A percentile compares a stretch with the other conserved stretches of the same genome.
phyloP scores from a whole-genome alignment of 1,140 invertebrate species.

The Thaumetopoea pityocampa region DNA sequence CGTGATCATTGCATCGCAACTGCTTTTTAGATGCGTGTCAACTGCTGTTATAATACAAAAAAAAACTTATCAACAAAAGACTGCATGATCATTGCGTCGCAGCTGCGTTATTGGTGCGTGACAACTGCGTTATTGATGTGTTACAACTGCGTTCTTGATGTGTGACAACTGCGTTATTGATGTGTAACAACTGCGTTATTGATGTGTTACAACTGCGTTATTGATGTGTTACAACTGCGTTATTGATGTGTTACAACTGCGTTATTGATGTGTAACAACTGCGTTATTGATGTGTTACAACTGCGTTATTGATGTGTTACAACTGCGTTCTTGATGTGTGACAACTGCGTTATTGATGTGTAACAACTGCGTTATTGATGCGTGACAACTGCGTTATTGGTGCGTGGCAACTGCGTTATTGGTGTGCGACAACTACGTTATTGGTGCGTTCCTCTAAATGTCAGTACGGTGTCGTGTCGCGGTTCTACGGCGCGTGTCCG shows the following conservation, averaged over 20 bases:
- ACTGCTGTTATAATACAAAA: not conserved
- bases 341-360: not conserved
- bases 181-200: too few relatives aligned
- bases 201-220: too few relatives aligned
- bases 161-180: not conserved
- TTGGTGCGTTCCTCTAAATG: too few relatives aligned
- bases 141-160: not conserved
- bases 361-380: not conserved
- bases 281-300: too few relatives aligned
- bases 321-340: not conserved
- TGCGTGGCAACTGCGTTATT: too few relatives aligned
- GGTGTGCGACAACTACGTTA: too few relatives aligned
- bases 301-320: not conserved
- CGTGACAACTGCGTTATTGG: not conserved
- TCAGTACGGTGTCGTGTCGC: too few relatives aligned
- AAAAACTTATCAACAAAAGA: too few relatives aligned
- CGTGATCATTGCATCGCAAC: not conserved
- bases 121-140: not conserved
- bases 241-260: too few relatives aligned
- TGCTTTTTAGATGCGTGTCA: not conserved
- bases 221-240: too few relatives aligned
- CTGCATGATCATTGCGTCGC: not conserved
- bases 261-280: too few relatives aligned
- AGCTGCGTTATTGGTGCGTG: not conserved
- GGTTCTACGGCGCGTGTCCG: not conserved